Evolutionary conservation across 37 sponge, comb jelly and placozoan genomes (phyloP).

Genomic region (Cladorhizidae sp.): DNA sequence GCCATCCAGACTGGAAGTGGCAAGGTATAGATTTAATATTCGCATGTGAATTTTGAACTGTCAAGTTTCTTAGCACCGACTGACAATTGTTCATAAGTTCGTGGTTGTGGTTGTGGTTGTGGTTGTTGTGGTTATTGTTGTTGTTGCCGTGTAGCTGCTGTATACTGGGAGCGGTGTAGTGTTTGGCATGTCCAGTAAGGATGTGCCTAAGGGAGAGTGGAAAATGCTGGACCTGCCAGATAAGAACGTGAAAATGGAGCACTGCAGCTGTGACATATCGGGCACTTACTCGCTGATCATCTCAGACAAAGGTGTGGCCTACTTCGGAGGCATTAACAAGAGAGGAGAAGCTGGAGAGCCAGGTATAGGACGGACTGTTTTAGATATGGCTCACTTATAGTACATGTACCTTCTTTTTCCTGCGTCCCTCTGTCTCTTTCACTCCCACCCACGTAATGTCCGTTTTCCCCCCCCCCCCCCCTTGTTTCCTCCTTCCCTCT

Average conservation of each 20-base stretch:
- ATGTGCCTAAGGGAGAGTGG: slow-evolving; percentile 71
- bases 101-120: too few species aligned
- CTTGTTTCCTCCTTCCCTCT: neutral
- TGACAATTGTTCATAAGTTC: too few species aligned
- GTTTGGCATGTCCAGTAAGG: slow-evolving; percentile 58
- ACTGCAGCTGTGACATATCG: slow-evolving; percentile 56
- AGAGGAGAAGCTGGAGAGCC: slow-evolving; percentile 77
- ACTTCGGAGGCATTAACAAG: slow-evolving; percentile 76
- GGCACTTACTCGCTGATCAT: slow-evolving; percentile 61
- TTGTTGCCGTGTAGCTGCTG: slow-evolving; percentile 34
- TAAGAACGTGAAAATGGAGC: slow-evolving; percentile 51
- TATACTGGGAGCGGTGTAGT: slow-evolving; percentile 69
- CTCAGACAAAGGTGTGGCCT: slow-evolving; percentile 72
- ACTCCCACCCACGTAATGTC: neutral
- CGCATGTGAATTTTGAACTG: neutral
- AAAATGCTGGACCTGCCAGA: slow-evolving; percentile 59
- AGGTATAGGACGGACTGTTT: slow-evolving; percentile 45
- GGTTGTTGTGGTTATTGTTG: too few species aligned
- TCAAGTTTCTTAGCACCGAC: too few species aligned
- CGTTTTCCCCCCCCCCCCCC: neutral
- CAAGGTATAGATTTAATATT: slow-evolving; percentile 19
- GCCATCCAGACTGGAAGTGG: slow-evolving; percentile 69
- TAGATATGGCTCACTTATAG: neutral
- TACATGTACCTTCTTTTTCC: too few species aligned
- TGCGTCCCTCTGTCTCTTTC: neutral